Conservation (phyloP, 1,140 invertebrate genomes). For the Propsilocerus akamusi region DNA sequence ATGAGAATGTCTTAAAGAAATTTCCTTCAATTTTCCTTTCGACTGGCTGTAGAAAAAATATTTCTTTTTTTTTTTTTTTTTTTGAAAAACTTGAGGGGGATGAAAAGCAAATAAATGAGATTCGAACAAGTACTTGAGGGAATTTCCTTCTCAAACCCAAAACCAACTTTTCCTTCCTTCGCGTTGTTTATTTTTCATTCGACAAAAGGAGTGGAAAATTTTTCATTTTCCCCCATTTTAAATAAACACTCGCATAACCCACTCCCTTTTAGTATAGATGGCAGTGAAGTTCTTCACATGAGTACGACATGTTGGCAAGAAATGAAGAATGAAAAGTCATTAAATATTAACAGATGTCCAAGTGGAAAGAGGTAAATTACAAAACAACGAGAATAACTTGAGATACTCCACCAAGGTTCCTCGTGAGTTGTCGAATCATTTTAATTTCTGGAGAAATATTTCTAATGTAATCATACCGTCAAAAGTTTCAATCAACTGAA, state of each 20-base stretch:
- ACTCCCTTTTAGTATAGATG: too few species aligned
- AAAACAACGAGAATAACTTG: too few species aligned
- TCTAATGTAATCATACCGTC: too few species aligned
- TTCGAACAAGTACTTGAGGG: slow-evolving; percentile 1
- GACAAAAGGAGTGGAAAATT: background rate
- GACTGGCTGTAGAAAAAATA: background rate
- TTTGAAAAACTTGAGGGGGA: background rate
- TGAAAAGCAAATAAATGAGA: background rate
- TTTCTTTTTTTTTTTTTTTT: background rate
- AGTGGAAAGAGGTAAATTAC: too few species aligned
- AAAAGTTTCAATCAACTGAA: too few species aligned
- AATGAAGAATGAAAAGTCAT: background rate
- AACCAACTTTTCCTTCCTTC: background rate
- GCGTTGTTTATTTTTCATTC: background rate
- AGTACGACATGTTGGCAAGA: too few species aligned
- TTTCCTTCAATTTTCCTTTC: background rate
- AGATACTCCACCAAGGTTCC: too few species aligned
- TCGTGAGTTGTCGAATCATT: too few species aligned
- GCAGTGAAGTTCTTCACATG: too few species aligned
- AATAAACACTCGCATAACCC: background rate
- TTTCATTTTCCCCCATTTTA: background rate
- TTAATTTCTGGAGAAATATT: too few species aligned
- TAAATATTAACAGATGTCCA: slow-evolving; percentile 1
- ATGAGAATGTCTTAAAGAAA: too few species aligned
- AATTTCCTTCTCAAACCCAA: background rate